These are phyloP conservation scores for Lepidurus arcticus DNA, from an alignment of 1,140 invertebrate species.

Conservation along the genomic window DNA sequence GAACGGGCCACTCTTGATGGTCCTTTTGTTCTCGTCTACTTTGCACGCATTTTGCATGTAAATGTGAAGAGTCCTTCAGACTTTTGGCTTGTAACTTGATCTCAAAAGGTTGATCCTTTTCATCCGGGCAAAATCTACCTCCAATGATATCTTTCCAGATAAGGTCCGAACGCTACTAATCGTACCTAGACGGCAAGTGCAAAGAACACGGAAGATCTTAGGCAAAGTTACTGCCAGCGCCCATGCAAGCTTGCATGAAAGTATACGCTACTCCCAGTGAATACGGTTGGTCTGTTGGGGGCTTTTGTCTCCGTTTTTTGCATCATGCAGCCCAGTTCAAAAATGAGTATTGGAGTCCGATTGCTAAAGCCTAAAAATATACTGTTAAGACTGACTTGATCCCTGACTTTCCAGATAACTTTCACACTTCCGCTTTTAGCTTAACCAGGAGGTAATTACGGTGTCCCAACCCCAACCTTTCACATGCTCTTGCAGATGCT, in stretches of 20 bases:
- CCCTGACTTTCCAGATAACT: slow-evolving; percentile 14
- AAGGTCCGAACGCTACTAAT: neutral
- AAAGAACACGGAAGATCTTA: neutral
- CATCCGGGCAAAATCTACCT: neutral
- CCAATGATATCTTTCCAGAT: neutral
- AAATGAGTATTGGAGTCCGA: neutral
- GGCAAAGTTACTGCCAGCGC: neutral
- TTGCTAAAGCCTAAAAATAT: neutral
- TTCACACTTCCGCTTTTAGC: neutral
- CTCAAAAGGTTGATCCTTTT: neutral
- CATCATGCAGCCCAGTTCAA: neutral
- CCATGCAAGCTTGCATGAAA: neutral
- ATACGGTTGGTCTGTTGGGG: neutral
- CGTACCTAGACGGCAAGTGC: neutral
- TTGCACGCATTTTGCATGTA: neutral
- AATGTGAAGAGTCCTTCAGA: neutral
- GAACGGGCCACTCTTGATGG: neutral
- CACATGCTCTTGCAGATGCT: neutral
- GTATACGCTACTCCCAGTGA: neutral
- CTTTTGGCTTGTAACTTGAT: neutral
- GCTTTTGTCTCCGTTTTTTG: neutral
- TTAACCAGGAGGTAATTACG: neutral
- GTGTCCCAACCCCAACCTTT: neutral
- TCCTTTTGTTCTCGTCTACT: neutral
- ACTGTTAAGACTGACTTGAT: neutral